phyloP scores from a whole-genome alignment of 2,797 vertebrate species.

The Hafferia zeledoni region DNA sequence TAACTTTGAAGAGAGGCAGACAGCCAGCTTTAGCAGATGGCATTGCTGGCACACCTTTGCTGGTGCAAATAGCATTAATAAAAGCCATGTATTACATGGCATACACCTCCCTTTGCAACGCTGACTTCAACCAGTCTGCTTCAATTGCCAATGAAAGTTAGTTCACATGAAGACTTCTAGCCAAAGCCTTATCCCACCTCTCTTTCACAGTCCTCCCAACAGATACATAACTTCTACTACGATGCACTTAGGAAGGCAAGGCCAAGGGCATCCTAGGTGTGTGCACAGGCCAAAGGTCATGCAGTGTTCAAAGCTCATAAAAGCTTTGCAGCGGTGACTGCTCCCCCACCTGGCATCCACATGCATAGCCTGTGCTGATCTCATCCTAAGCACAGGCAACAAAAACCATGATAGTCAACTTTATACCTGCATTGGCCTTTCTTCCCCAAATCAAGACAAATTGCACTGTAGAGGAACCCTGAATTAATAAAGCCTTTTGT shows the following conservation, averaged over 20 bases:
- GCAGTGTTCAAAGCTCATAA: background rate
- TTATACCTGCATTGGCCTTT: background rate
- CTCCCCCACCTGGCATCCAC: background rate
- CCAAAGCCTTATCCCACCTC: background rate
- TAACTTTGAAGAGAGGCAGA: background rate
- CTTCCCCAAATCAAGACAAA: background rate
- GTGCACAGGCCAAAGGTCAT: background rate
- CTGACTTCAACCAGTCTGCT: background rate
- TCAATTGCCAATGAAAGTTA: background rate
- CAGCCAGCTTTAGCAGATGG: background rate
- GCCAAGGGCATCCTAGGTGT: background rate
- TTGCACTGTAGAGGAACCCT: background rate
- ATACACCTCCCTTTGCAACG: background rate
- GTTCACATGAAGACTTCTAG: background rate
- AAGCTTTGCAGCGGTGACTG: background rate
- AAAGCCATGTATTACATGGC: background rate
- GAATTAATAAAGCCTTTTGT: background rate
- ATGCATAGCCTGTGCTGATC: background rate
- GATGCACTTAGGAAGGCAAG: background rate
- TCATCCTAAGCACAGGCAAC: background rate
- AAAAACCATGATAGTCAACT: rapidly evolving
- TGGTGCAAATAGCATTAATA: background rate
- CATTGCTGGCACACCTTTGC: background rate
- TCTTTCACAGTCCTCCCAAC: background rate
- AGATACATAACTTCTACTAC: background rate